Evolutionary conservation across 2,113 vertebrate species (phyloP), one percentile per base, ranked within the genome.

Genomic region (Stigmatopora nigra): DNA sequence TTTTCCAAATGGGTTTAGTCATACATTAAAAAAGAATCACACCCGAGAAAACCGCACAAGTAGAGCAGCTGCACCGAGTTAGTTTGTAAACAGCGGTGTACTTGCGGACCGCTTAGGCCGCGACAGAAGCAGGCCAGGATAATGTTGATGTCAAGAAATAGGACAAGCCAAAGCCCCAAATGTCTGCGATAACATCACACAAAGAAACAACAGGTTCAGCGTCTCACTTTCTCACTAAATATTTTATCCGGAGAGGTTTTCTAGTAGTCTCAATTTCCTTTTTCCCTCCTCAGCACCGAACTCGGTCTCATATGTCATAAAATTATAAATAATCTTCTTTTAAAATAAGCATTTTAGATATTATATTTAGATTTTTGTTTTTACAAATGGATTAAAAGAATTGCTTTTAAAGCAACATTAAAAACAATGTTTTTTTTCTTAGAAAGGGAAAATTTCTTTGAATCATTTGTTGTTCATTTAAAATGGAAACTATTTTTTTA

Each of bases 281-380:
- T 64, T 65, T 65, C 58, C 63, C 70, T 55, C 71, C 56, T 68
- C 73, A 67, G 60, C 70, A 7, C 60, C 61, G 64, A 7, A 67
- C 80, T 47, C 58, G 75, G 76, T 80, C 75, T 89, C 81, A 85
- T 84, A 88, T 88, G 83, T 86, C 83, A 88, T 67, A 75, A 86
- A 84, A 88, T 88, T 90, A 88, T 88, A 86, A 87, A 89, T 85
- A 88, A 84, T 81, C 82, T 87, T 78, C 79, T 84, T 87, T 86
- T 86, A 88, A 81, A 71, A 80, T n/a, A n/a, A n/a, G n/a, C n/a
- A n/a, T n/a, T n/a, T n/a, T n/a, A n/a, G n/a, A n/a, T n/a, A n/a
- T n/a, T n/a, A n/a, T n/a, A n/a, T n/a, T n/a, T n/a, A n/a, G n/a
- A n/a, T n/a, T n/a, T n/a, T n/a, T n/a, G n/a, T n/a, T n/a, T n/a